Percentiles rank a stretch among this genome's conserved stretches.
These are phyloP conservation scores for Ruditapes philippinarum DNA, from an alignment of 1,140 invertebrate species.

Conservation along the genomic window DNA sequence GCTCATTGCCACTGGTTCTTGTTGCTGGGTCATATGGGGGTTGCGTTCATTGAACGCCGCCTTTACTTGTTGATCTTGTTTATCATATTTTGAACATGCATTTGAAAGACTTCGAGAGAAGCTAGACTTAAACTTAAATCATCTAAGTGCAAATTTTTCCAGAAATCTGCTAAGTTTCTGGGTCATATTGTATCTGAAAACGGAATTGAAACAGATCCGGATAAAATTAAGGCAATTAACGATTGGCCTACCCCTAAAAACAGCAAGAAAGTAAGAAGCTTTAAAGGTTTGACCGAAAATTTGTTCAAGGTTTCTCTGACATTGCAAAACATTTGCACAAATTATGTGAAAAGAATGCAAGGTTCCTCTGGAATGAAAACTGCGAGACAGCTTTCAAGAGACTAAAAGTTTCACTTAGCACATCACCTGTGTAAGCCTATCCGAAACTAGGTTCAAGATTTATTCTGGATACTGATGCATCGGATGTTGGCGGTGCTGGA, in stretches of 20 bases:
- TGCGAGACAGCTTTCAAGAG: neutral
- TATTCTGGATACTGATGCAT: slow-evolving; percentile 86
- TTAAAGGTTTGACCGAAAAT: slow-evolving; percentile 86
- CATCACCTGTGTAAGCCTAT: neutral
- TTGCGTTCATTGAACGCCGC: no score
- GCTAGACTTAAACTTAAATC: slow-evolving; percentile 9
- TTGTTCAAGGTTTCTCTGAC: slow-evolving; percentile 79
- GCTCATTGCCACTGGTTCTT: no score
- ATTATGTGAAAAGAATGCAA: neutral
- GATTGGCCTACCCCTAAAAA: slow-evolving; percentile 80
- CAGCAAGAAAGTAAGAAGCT: slow-evolving; percentile 85
- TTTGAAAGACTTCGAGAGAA: neutral
- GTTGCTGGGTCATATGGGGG: no score
- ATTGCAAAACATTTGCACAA: slow-evolving; percentile 77
- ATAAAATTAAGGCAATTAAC: slow-evolving; percentile 76
- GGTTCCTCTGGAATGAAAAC: neutral
- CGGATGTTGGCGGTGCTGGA: slow-evolving; percentile 84
- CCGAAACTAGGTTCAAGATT: slow-evolving; percentile 66
- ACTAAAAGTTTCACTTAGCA: neutral
- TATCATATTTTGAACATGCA: neutral
- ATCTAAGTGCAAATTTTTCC: slow-evolving; percentile 30
- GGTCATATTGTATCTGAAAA: slow-evolving; percentile 18
- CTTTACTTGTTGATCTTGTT: no score
- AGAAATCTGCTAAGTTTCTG: slow-evolving; percentile 24
- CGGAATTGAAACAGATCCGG: slow-evolving; percentile 4